Percentiles rank a stretch among this genome's conserved stretches.
Conservation (phyloP, 2,797 vertebrate species). For the Salarias fasciatus region DNA sequence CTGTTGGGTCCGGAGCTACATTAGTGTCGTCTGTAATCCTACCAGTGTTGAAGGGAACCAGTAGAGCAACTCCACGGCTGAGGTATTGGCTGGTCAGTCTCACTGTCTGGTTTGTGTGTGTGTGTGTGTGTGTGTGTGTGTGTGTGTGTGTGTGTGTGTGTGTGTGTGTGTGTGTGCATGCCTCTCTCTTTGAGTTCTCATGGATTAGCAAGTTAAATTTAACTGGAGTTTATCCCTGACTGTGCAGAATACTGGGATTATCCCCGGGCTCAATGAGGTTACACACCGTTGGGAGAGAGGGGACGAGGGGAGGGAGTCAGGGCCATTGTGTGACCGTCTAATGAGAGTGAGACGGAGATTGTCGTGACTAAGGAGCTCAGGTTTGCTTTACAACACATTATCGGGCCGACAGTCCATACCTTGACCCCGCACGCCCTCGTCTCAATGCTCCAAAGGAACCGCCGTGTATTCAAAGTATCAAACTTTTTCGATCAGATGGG, state of each 20-base stretch:
- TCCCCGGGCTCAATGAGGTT: constrained; percentile 70
- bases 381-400: constrained; percentile 22
- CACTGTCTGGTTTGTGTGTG: background rate
- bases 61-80: background rate
- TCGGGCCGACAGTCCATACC: background rate
- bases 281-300: constrained; percentile 41
- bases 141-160: no score
- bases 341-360: background rate
- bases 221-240: constrained; percentile 82
- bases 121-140: constrained; percentile 9
- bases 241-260: constrained; percentile 84
- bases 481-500: no score
- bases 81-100: constrained; percentile 16
- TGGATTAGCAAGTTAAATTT: constrained; percentile 86
- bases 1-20: constrained; percentile 13
- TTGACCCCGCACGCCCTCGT: background rate
- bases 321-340: constrained; percentile 51
- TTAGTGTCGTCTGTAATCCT: constrained; percentile 29
- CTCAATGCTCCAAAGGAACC: background rate
- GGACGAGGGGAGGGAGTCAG: constrained; percentile 16
- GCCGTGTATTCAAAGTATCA: background rate
- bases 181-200: constrained; percentile 43
- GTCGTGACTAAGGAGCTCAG: background rate
- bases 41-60: no score
- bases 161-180: no score